Conservation (phyloP, 2,888 invertebrate genomes). For the Pinctada fucata region DNA sequence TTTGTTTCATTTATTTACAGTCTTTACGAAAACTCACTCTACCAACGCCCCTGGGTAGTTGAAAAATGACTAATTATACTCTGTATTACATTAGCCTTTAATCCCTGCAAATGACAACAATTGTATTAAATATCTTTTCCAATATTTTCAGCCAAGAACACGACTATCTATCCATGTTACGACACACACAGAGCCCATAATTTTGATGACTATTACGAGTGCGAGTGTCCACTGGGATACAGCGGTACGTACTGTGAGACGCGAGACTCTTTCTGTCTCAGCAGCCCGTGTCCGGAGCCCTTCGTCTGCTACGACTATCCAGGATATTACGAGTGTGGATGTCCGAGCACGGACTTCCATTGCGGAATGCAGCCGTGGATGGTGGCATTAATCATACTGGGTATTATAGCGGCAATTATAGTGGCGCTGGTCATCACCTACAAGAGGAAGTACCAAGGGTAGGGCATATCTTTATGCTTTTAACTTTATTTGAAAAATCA, state of each 20-base stretch:
- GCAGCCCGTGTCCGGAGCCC: constrained; percentile 39
- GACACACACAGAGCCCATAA: constrained; percentile 36
- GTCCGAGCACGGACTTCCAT: constrained; percentile 25
- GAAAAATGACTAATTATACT: too few species aligned
- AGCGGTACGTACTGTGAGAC: constrained; percentile 44
- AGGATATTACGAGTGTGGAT: constrained; percentile 33
- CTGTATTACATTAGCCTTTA: too few species aligned
- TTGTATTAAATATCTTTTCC: background rate
- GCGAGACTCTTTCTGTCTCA: constrained; percentile 46
- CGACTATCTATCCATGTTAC: constrained; percentile 41
- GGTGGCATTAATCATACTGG: constrained; percentile 36
- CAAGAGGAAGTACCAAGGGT: background rate
- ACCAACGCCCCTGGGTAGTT: too few species aligned
- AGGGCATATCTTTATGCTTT: too few species aligned
- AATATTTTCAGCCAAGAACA: constrained; percentile 27
- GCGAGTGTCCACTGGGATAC: constrained; percentile 45
- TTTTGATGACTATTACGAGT: constrained; percentile 48
- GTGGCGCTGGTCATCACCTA: constrained; percentile 5
- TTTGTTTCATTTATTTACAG: background rate
- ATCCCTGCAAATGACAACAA: too few species aligned
- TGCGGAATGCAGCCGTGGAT: constrained; percentile 39
- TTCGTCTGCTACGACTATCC: constrained; percentile 30
- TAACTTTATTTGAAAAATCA: too few species aligned
- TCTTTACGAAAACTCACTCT: background rate
- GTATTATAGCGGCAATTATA: constrained; percentile 7